These are phyloP conservation scores for Embidobia sp. DNA, from an alignment of 2,888 invertebrate species.

Conservation along the genomic window DNA sequence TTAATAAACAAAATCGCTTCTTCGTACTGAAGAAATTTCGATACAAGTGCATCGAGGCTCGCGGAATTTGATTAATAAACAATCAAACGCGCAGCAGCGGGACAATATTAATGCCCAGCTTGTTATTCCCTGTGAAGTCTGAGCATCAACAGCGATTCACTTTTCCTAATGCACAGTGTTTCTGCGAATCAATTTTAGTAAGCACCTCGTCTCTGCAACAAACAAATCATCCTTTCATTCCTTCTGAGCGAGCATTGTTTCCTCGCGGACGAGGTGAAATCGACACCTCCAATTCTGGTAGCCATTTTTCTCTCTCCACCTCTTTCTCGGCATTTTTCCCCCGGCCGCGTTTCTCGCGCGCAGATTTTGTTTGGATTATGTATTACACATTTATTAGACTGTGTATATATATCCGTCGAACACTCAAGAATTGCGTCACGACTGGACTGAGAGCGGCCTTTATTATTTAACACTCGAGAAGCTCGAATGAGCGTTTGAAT, in stretches of 20 bases:
- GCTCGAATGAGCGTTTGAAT: slow-evolving; percentile 80
- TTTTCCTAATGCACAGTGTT: slow-evolving; percentile 23
- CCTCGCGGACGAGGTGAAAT: slow-evolving; percentile 38
- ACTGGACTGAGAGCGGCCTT: slow-evolving; percentile 74
- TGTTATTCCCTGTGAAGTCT: slow-evolving; percentile 26
- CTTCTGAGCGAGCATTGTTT: slow-evolving; percentile 26
- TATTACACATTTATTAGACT: slow-evolving; percentile 68
- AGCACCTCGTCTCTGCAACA: slow-evolving; percentile 20
- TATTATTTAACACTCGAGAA: slow-evolving; percentile 81
- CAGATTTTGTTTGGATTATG: slow-evolving; percentile 62
- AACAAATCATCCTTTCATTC: slow-evolving; percentile 49
- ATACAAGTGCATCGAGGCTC: too few relatives aligned
- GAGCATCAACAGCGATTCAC: slow-evolving; percentile 15
- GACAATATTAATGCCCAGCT: slow-evolving; percentile 11
- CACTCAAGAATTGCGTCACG: slow-evolving; percentile 73
- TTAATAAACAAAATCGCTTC: background rate
- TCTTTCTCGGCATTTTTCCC: slow-evolving; percentile 12
- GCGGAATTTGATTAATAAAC: slow-evolving; percentile 14
- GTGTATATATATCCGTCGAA: slow-evolving; percentile 65
- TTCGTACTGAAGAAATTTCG: too few relatives aligned
- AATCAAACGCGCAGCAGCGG: background rate
- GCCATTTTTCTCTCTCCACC: slow-evolving; percentile 20
- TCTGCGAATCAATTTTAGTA: slow-evolving; percentile 42
- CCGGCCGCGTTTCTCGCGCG: slow-evolving; percentile 13
- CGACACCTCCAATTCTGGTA: slow-evolving; percentile 56